Conservation (phyloP, 2,113 vertebrate genomes). For the Nyctibius bracteatus region DNA sequence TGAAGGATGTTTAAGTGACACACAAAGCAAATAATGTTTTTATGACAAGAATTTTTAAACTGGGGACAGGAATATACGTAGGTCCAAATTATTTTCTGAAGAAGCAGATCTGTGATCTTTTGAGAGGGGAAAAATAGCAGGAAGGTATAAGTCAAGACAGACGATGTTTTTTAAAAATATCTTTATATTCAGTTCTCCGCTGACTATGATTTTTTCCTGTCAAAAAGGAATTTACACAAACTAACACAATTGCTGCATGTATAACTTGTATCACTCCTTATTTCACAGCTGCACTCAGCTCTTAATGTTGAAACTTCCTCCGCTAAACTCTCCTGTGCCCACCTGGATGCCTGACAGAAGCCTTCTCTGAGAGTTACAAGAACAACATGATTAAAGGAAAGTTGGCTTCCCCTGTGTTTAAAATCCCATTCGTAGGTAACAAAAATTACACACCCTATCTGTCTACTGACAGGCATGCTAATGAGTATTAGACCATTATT, state of each 20-base stretch:
- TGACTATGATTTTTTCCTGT: neutral
- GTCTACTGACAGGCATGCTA: neutral
- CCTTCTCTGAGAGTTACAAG: neutral
- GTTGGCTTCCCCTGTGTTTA: neutral
- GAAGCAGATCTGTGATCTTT: neutral
- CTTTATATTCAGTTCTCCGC: neutral
- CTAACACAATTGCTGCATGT: neutral
- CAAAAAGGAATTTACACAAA: neutral
- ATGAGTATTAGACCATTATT: neutral
- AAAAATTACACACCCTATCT: neutral
- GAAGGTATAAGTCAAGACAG: neutral
- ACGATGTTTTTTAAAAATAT: neutral
- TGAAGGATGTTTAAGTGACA: neutral
- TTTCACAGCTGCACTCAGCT: neutral
- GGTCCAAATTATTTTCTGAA: neutral
- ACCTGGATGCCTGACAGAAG: neutral
- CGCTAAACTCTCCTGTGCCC: neutral
- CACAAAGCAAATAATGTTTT: neutral
- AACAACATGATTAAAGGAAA: neutral
- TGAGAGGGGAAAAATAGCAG: neutral
- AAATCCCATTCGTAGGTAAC: neutral
- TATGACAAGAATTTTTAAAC: neutral
- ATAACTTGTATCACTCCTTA: neutral
- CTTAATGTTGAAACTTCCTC: neutral
- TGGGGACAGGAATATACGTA: neutral